Evolutionary conservation across 1,140 invertebrate species (phyloP).

Genomic region (Drosophila malerkotliana): DNA sequence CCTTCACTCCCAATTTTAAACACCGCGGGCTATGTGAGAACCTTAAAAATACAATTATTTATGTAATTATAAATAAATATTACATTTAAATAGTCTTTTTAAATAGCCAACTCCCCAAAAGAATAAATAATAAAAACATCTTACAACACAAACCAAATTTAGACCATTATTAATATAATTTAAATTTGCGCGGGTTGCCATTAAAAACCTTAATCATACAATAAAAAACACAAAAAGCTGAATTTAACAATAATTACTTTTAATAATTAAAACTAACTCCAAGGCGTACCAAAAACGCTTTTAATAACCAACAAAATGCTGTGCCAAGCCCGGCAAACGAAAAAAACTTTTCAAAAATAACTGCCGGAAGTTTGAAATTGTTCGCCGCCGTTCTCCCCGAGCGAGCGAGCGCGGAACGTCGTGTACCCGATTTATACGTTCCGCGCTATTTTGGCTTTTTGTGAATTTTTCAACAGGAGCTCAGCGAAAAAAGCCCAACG

Average conservation of each 20-base stretch:
- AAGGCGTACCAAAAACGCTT: neutral
- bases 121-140: neutral
- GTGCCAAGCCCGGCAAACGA: conserved; percentile 3
- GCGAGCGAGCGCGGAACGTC: conserved; percentile 27
- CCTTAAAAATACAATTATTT: too few species aligned
- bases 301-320: too few species aligned
- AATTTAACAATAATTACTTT: neutral
- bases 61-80: too few species aligned
- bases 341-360: neutral
- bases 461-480: conserved; percentile 75
- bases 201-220: neutral
- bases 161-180: neutral
- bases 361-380: conserved; percentile 1
- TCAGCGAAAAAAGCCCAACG: conserved; percentile 41
- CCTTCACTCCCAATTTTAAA: too few species aligned
- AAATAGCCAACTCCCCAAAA: too few species aligned
- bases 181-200: neutral
- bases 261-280: neutral
- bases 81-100: too few species aligned
- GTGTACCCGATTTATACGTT: conserved; percentile 70
- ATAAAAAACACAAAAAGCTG: neutral
- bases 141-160: neutral
- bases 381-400: conserved; percentile 30
- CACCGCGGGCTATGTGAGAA: too few species aligned
- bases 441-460: conserved; percentile 81